Evolutionary conservation across 2,888 invertebrate genomes (phyloP), one percentile per base, ranked within the genome.

Genomic region (Beris morrisii): DNA sequence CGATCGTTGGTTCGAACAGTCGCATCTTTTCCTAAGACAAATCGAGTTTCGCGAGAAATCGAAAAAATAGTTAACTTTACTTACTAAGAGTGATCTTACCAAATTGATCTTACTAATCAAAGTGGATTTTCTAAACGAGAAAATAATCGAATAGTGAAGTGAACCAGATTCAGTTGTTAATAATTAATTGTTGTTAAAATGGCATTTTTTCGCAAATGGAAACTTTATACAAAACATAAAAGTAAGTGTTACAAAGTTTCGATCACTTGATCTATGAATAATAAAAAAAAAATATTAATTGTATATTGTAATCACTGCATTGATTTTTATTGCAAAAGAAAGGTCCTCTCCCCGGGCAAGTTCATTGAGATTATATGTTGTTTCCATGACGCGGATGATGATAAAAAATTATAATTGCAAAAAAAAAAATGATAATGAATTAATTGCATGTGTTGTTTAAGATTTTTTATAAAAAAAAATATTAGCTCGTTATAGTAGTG

Each of bases 161-260:
- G n/a, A 13, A 44, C 9, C 5, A 38, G 38, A 38, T 38, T 22
- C 22, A 22, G 22, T 22, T 22, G 22, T 22, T 22, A 22, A 22
- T 22, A 22, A 22, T 22, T 22, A 22, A 22, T 22, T 69, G 58
- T 43, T 53, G 28, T 65, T 66, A 71, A 71, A 70, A 74, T 74
- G 74, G 71, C 74, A 67, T 74, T 75, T 70, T 74, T 75, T 70
- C 74, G 73, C 67, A 75, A 74, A 72, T 74, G 74, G 74, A 75
- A 75, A 72, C 73, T 73, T 54, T 72, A 73, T 61, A 73, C 73
- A 56, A 74, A 73, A 65, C 75, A 75, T 65, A 75, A 75, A 74
- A 75, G 75, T 75, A 73, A 75, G 75, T 67, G 56, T 56, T n/a
- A 28, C 7, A 38, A 38, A 38, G 38, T 38, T 38, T 7, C 38